Evolutionary conservation across 2,797 vertebrate species (phyloP).

Genomic region (Sylvilagus floridanus): DNA sequence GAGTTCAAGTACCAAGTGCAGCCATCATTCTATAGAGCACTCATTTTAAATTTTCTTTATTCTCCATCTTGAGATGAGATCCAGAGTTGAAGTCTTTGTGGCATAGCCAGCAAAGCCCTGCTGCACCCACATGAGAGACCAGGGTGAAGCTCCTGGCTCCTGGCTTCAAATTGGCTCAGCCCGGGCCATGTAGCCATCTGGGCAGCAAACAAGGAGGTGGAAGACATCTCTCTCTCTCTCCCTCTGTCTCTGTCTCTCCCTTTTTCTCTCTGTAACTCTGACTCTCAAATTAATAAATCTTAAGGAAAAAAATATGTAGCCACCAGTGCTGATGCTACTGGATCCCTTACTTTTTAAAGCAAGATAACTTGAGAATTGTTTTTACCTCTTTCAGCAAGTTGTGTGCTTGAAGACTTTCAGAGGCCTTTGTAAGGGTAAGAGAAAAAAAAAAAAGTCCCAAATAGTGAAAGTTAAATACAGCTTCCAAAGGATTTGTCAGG

Average conservation of each 20-base stretch:
- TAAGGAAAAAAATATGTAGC: background rate
- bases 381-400: constrained; percentile 69
- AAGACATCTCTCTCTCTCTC: too few relatives aligned
- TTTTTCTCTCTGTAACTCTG: too few relatives aligned
- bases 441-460: background rate
- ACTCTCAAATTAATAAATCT: too few relatives aligned
- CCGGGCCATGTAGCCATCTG: too few relatives aligned
- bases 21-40: background rate
- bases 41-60: background rate
- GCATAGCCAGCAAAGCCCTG: too few relatives aligned
- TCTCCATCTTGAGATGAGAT: background rate
- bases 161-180: too few relatives aligned
- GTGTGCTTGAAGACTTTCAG: constrained; percentile 45
- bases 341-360: constrained; percentile 41
- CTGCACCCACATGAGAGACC: too few relatives aligned
- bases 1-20: background rate
- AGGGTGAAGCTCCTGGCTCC: too few relatives aligned
- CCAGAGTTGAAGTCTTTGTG: background rate
- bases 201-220: too few relatives aligned
- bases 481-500: constrained; percentile 88
- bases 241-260: too few relatives aligned
- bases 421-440: constrained; percentile 18
- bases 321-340: background rate
- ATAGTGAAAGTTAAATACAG: constrained; percentile 88
- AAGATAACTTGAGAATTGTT: constrained; percentile 62